These are phyloP conservation scores for Aphelenchoides besseyi DNA, from an alignment of 1,140 invertebrate genomes.

Conservation along the genomic window DNA sequence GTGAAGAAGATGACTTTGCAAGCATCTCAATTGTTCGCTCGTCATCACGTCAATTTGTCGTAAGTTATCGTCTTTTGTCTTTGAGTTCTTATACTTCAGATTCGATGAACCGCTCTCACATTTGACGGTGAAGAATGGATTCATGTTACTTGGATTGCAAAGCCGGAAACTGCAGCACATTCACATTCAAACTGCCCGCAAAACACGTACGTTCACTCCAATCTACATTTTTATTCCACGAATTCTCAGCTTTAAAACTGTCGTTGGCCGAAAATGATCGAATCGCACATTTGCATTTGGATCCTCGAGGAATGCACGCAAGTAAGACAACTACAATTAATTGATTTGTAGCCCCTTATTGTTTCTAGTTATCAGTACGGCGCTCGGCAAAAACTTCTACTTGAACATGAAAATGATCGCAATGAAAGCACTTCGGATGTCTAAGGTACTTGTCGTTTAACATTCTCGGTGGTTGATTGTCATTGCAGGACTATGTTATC, in stretches of 20 bases:
- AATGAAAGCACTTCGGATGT: constrained; percentile 28
- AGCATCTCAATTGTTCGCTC: constrained; percentile 11
- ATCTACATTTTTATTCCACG: background rate
- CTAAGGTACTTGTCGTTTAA: constrained; percentile 27
- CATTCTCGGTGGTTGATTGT: constrained; percentile 4
- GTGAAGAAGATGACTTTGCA: background rate
- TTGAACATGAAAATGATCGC: constrained; percentile 28
- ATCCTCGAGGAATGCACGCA: constrained; percentile 30
- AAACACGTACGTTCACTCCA: constrained; percentile 31
- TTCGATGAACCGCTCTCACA: constrained; percentile 27
- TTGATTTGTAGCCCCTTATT: background rate
- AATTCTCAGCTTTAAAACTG: constrained; percentile 30
- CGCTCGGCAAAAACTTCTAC: constrained; percentile 39
- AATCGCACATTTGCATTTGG: constrained; percentile 35
- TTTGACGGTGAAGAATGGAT: constrained; percentile 36
- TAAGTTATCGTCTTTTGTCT: constrained; percentile 3
- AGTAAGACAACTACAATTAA: background rate
- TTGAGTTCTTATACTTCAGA: constrained; percentile 11
- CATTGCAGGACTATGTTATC: constrained; percentile 26
- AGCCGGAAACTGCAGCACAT: constrained; percentile 36
- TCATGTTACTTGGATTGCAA: constrained; percentile 35
- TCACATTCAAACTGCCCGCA: constrained; percentile 30
- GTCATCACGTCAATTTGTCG: constrained; percentile 27
- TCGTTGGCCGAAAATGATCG: constrained; percentile 24
- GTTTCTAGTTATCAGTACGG: constrained; percentile 35